Conservation (phyloP, 2,888 invertebrate genomes). For the Apodemia mormo region DNA sequence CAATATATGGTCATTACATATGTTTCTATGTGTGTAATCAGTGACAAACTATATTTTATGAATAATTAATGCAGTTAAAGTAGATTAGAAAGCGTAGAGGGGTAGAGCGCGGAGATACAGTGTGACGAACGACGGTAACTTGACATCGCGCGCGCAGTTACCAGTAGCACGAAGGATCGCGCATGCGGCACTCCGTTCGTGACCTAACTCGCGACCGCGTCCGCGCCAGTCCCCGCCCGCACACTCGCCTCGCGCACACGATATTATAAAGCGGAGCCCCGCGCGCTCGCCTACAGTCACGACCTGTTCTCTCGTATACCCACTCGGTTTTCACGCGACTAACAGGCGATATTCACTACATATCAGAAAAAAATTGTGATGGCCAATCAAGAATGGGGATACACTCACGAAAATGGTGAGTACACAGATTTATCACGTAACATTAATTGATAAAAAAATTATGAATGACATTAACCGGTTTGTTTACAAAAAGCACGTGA, state of each 20-base stretch:
- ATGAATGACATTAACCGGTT: constrained; percentile 62
- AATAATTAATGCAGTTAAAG: constrained; percentile 26
- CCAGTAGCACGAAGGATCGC: constrained; percentile 57
- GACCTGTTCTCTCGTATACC: constrained; percentile 66
- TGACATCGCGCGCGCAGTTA: constrained; percentile 47
- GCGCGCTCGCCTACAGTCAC: constrained; percentile 71
- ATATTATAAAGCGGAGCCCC: constrained; percentile 64
- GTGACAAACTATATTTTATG: not conserved
- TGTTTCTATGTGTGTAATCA: not conserved
- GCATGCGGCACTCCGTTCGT: constrained; percentile 42
- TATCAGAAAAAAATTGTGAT: constrained; percentile 46
- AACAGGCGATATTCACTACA: constrained; percentile 36
- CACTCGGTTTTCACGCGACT: constrained; percentile 55
- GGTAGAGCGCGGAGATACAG: constrained; percentile 40
- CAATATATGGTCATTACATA: not conserved
- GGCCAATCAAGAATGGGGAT: constrained; percentile 82
- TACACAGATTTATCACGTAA: constrained; percentile 43
- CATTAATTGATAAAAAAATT: constrained; percentile 36
- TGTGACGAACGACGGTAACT: constrained; percentile 42
- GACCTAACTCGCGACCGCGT: constrained; percentile 42
- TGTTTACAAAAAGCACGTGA: constrained; percentile 79
- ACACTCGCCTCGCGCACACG: constrained; percentile 40
- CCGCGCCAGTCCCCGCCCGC: constrained; percentile 47
- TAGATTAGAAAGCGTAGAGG: constrained; percentile 54
- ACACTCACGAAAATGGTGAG: constrained; percentile 83